Conservation (phyloP, 2,888 invertebrate species). For the Xestia sexstrigata region DNA sequence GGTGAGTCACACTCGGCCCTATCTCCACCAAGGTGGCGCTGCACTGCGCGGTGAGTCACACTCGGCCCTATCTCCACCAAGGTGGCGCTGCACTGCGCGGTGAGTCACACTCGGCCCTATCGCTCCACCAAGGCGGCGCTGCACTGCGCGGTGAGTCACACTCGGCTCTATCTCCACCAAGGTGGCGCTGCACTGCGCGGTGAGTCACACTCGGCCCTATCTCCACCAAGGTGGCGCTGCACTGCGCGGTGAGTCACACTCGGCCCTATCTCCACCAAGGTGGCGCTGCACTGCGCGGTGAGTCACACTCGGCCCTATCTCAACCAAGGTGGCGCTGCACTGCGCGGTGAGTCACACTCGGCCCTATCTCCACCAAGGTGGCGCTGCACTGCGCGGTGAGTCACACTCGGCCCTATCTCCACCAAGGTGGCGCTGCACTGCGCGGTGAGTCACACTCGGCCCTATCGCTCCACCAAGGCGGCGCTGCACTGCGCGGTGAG, state of each 20-base stretch:
- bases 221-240: background rate
- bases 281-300: conserved; percentile 2
- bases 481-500: too few relatives aligned
- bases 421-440: background rate
- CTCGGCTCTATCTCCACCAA: background rate
- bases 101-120: background rate
- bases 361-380: too few relatives aligned
- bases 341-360: too few relatives aligned
- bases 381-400: too few relatives aligned
- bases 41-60: conserved; percentile 93
- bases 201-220: background rate
- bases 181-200: background rate
- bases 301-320: background rate
- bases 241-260: background rate
- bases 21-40: conserved; percentile 93
- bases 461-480: too few relatives aligned
- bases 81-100: background rate
- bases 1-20: too few relatives aligned
- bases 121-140: background rate
- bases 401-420: background rate
- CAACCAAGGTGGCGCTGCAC: too few relatives aligned
- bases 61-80: background rate
- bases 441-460: too few relatives aligned
- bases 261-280: background rate
- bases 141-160: conserved; percentile 1